Evolutionary conservation across 2,888 invertebrate genomes (phyloP).

Genomic region (Apoda limacodes): DNA sequence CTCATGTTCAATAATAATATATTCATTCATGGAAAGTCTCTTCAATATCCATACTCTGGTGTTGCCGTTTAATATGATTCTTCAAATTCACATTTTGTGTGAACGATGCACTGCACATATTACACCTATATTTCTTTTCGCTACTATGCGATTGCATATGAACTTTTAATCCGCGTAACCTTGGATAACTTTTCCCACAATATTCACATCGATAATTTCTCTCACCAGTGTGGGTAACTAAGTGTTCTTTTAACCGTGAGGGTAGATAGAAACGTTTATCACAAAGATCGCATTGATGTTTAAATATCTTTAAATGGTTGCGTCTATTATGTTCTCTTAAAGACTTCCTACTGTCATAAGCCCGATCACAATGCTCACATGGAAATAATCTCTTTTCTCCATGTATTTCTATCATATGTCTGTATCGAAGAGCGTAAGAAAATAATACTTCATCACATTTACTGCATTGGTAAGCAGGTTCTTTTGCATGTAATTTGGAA

Average conservation of each 20-base stretch:
- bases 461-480: slow-evolving; percentile 48
- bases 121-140: slow-evolving; percentile 65
- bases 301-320: slow-evolving; percentile 46
- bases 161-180: slow-evolving; percentile 51
- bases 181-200: slow-evolving; percentile 53
- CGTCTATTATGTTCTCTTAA: slow-evolving; percentile 48
- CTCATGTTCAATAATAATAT: no score
- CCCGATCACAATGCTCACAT: slow-evolving; percentile 47
- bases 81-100: slow-evolving; percentile 68
- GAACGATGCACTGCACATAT: slow-evolving; percentile 61
- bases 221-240: slow-evolving; percentile 57
- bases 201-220: slow-evolving; percentile 49
- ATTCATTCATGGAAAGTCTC: slow-evolving; percentile 7
- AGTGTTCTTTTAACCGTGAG: slow-evolving; percentile 48
- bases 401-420: slow-evolving; percentile 50
- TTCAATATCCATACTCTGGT: slow-evolving; percentile 33
- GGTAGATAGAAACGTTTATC: slow-evolving; percentile 63
- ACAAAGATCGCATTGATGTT: slow-evolving; percentile 65
- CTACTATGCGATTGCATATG: slow-evolving; percentile 67
- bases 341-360: slow-evolving; percentile 51
- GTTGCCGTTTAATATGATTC: slow-evolving; percentile 63
- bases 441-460: slow-evolving; percentile 51
- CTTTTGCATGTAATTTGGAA: slow-evolving; percentile 43
- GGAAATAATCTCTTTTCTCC: slow-evolving; percentile 43
- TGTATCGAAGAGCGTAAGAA: slow-evolving; percentile 42